These are phyloP conservation scores for Reinhardtius hippoglossoides DNA, from an alignment of 2,113 vertebrate genomes.

Conservation along the genomic window DNA sequence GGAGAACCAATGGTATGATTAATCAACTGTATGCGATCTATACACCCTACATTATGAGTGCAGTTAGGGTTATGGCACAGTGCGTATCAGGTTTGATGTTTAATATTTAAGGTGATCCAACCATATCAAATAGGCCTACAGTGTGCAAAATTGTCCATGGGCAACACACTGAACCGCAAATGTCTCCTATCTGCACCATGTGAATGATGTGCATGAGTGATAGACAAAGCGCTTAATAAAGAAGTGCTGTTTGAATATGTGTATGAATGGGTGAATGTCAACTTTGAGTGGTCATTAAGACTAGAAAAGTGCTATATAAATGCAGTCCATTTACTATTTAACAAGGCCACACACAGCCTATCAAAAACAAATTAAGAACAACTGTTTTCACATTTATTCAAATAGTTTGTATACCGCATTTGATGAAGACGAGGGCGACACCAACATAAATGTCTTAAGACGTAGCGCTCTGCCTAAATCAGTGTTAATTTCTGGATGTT, in stretches of 20 bases:
- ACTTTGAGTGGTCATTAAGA: no score
- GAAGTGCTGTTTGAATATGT: no score
- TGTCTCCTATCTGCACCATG: not conserved
- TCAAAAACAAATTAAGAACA: not conserved
- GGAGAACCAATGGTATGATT: conserved; percentile 95
- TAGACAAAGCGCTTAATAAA: no score
- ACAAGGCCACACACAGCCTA: not conserved
- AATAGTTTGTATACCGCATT: no score
- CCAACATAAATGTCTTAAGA: not conserved
- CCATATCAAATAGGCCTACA: not conserved
- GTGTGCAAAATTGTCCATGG: not conserved
- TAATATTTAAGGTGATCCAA: no score
- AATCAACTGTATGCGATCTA: not conserved
- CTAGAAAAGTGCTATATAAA: no score
- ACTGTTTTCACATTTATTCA: not conserved
- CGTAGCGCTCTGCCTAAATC: no score
- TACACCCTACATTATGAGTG: not conserved
- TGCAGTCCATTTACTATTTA: no score
- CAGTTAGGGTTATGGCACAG: not conserved
- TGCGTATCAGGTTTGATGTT: not conserved
- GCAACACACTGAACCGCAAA: not conserved
- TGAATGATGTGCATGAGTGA: not conserved
- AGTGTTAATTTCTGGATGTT: not conserved
- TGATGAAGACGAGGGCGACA: no score
- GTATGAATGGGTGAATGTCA: no score